Evolutionary conservation across 2,888 invertebrate genomes (phyloP).

Genomic region (Cyrtodaria siliqua): DNA sequence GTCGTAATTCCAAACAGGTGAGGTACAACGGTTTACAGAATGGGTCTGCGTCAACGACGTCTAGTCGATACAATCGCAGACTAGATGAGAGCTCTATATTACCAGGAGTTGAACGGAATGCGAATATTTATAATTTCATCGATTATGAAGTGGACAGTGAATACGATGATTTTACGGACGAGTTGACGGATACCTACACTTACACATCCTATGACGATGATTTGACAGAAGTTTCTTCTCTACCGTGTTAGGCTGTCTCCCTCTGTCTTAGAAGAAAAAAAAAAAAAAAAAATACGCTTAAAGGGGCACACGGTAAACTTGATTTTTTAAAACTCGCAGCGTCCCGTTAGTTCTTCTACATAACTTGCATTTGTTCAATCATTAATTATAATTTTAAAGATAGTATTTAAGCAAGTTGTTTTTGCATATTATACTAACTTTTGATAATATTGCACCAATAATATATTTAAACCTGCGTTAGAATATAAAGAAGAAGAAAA

Average conservation of each 20-base stretch:
- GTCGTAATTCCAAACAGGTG: slow-evolving; percentile 26
- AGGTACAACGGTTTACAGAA: slow-evolving; percentile 19
- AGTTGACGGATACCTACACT: slow-evolving; percentile 56
- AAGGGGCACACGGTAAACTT: no score
- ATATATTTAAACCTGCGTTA: no score
- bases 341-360: no score
- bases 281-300: no score
- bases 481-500: no score
- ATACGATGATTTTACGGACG: slow-evolving; percentile 51
- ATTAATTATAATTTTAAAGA: no score
- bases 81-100: slow-evolving; percentile 19
- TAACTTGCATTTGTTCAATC: no score
- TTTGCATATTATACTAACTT: no score
- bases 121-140: slow-evolving; percentile 43
- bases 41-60: slow-evolving; percentile 1
- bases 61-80: slow-evolving; percentile 15
- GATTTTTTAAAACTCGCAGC: no score
- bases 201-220: slow-evolving; percentile 55
- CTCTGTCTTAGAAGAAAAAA: no score
- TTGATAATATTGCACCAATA: no score
- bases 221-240: slow-evolving; percentile 60
- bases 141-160: slow-evolving; percentile 55
- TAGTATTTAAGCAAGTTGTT: no score
- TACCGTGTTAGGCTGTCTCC: slow-evolving; percentile 62
- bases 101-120: slow-evolving; percentile 37